These are phyloP conservation scores for Phymastichus coffea DNA, from an alignment of 1,140 invertebrate species.

Conservation along the genomic window DNA sequence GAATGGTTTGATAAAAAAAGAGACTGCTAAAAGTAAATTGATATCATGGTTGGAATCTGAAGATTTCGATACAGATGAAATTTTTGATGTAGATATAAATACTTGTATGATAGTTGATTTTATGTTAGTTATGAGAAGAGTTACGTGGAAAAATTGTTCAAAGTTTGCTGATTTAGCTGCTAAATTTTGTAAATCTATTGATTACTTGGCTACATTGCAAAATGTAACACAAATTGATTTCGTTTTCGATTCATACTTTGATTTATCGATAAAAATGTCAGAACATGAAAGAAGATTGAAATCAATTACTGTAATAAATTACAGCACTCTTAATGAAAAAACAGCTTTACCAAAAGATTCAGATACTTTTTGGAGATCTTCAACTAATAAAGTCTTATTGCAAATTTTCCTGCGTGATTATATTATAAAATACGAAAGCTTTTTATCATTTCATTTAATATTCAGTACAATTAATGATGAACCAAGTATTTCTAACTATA, in stretches of 20 bases:
- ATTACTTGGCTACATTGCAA: not conserved
- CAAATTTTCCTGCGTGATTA: too few relatives aligned
- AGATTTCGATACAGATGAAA: not conserved
- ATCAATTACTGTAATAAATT: not conserved
- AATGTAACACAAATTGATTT: constrained; percentile 9
- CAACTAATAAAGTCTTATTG: not conserved
- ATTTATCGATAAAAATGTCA: not conserved
- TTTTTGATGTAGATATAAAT: not conserved
- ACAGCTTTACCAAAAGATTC: not conserved
- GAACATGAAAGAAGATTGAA: not conserved
- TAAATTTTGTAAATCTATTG: not conserved
- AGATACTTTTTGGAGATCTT: not conserved
- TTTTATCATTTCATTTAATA: too few relatives aligned
- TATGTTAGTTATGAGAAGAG: not conserved
- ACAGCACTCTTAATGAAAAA: not conserved
- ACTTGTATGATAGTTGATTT: not conserved
- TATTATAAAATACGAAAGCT: too few relatives aligned
- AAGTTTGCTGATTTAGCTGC: not conserved
- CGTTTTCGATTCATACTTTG: constrained; percentile 8
- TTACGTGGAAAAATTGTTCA: not conserved
- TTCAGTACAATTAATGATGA: too few relatives aligned
- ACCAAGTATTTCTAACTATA: too few relatives aligned
- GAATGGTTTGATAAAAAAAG: constrained; percentile 7
- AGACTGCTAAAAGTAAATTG: not conserved
- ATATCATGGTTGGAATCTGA: not conserved